Percentiles rank a stretch among this genome's conserved stretches.
phyloP scores from a whole-genome alignment of 2,888 invertebrate genomes.

The Elegia similella region DNA sequence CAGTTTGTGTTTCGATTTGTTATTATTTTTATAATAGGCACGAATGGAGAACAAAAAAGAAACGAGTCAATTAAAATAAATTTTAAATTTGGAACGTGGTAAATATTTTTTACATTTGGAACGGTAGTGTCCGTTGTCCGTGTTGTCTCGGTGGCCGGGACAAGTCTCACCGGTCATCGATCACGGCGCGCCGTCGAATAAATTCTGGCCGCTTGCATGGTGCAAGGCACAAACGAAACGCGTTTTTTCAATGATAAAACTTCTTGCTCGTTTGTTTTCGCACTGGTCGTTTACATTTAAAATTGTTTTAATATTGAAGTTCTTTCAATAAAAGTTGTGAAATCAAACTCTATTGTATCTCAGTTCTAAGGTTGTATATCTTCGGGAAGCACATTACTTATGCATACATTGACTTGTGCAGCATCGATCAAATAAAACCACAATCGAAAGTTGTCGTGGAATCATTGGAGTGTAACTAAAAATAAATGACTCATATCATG shows the following conservation, averaged over 20 bases:
- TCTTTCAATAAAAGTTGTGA: neutral
- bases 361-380: neutral
- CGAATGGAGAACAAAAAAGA: conserved; percentile 23
- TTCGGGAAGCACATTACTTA: conserved; percentile 9
- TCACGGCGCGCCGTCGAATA: conserved; percentile 71
- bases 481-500: conserved; percentile 36
- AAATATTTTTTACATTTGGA: conserved; percentile 47
- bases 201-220: conserved; percentile 53
- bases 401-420: neutral
- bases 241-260: conserved; percentile 17
- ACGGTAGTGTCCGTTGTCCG: conserved; percentile 65
- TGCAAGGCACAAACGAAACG: conserved; percentile 32
- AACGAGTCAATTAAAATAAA: conserved; percentile 47
- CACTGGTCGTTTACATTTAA: neutral
- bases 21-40: neutral
- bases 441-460: conserved; percentile 25
- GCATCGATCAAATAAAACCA: conserved; percentile 15
- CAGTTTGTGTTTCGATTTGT: neutral
- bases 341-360: neutral
- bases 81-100: conserved; percentile 51
- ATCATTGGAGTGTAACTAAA: conserved; percentile 28
- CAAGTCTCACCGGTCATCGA: conserved; percentile 67
- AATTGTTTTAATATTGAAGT: neutral
- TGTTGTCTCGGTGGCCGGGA: conserved; percentile 54
- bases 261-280: neutral